phyloP scores from a whole-genome alignment of 2,888 invertebrate species.

The Acronicta leporina region DNA sequence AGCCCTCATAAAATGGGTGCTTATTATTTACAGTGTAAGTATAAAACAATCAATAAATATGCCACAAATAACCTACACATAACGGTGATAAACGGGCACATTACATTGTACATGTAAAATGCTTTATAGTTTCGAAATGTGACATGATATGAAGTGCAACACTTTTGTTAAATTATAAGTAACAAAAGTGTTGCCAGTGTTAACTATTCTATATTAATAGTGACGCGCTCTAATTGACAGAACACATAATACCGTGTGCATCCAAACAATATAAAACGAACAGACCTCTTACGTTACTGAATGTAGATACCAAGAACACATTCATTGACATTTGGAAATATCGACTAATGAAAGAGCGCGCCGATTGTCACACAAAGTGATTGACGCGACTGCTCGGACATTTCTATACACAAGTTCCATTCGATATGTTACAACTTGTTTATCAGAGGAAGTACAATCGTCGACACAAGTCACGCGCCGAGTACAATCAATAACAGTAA shows the following conservation, averaged over 20 bases:
- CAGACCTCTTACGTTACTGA: neutral
- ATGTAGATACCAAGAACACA: constrained; percentile 14
- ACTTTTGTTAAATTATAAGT: no score
- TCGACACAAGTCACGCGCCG: constrained; percentile 85
- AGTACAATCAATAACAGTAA: constrained; percentile 88
- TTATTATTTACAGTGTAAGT: constrained; percentile 51
- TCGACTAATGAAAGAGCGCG: constrained; percentile 46
- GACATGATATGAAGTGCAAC: neutral
- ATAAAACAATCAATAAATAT: constrained; percentile 59
- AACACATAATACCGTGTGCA: neutral
- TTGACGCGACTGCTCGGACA: constrained; percentile 42
- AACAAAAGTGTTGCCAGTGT: neutral
- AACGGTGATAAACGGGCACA: constrained; percentile 41
- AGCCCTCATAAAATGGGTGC: constrained; percentile 50
- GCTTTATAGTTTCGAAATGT: neutral
- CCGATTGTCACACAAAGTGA: constrained; percentile 42
- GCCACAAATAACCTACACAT: constrained; percentile 36
- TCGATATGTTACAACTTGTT: constrained; percentile 68
- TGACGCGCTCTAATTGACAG: constrained; percentile 1
- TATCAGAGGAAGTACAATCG: constrained; percentile 77
- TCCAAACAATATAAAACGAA: constrained; percentile 12
- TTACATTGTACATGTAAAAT: constrained; percentile 18
- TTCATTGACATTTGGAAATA: constrained; percentile 32
- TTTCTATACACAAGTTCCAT: constrained; percentile 52
- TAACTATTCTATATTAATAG: neutral